Evolutionary conservation across 2,888 invertebrate species (phyloP), one percentile per base, ranked within the genome.

Genomic region (Leptura quadrifasciata): DNA sequence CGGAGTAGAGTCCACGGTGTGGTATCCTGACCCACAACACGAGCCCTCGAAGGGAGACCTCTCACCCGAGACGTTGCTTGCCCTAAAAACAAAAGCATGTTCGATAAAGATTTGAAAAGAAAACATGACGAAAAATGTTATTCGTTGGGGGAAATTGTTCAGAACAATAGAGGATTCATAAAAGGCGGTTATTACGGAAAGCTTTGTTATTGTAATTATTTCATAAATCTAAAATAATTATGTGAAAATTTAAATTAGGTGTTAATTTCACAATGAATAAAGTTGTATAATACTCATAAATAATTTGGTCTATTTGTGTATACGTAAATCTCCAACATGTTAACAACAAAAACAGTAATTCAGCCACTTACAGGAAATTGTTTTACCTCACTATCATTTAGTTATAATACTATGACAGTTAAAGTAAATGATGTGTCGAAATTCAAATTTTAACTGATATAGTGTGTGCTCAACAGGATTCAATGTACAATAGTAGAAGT

Each of bases 1-100:
- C 79, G 95, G 95, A 64, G 93, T 93, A 1, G 94, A 94, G 88
- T 95, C 95, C 20, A 95, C 94, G 58, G 94, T 94, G 78, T 94
- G 93, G 87, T 95, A 95, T 12, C 94, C 95, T 0, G 94, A 94
- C 15, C 94, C 94, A 87, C 96, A 96, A 88, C 96, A 96, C 1
- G 95, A 95, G 0, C 96, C 96, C 75, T 96, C 96, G 87, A 96
- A 96, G 0, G 96, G 96, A 0, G 95, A 95, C 77, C 95, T 91
- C 85, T 95, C 95, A 1, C 92, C 92, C 1, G 92, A 91, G 1
- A 91, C 89, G 76, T 91, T 91, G 80, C 95, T 95, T 9, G 95
- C 95, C 85, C 95, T 95, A 91, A 20, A 83, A 68, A 55, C 27
- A 68, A 68, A 68, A 20, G 18, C 61, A 12, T 17, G 61, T 27